A percentile compares a stretch with the other conserved stretches of the same genome.
Conservation (phyloP, 1,140 invertebrate genomes). For the Penaeus japonicus region DNA sequence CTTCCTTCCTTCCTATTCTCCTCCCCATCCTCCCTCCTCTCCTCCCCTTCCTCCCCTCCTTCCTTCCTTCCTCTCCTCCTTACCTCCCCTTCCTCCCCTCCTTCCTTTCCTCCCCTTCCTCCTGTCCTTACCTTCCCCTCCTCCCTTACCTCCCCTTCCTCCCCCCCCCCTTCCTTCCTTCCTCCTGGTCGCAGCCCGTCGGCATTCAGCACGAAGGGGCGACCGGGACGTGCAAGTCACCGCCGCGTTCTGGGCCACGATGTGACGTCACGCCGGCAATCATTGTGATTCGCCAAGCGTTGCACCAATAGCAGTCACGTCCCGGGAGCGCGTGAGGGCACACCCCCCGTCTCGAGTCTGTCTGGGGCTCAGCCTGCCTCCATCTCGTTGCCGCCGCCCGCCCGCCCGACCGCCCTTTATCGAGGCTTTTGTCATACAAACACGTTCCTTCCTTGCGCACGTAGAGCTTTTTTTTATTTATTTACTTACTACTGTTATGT, state of each 20-base stretch:
- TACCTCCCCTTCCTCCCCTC: not conserved
- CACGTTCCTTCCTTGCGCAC: too few relatives aligned
- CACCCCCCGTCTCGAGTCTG: constrained; percentile 22
- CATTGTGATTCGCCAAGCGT: constrained; percentile 48
- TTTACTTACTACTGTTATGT: too few relatives aligned
- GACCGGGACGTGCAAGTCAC: constrained; percentile 21
- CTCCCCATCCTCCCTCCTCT: not conserved
- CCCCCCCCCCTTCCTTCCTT: not conserved
- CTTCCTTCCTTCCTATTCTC: not conserved
- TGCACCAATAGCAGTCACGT: constrained; percentile 50
- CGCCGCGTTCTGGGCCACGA: constrained; percentile 2
- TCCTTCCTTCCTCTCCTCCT: not conserved
- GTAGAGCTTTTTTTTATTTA: too few relatives aligned
- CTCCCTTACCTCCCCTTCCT: not conserved
- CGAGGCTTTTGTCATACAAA: too few relatives aligned
- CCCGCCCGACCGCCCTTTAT: too few relatives aligned
- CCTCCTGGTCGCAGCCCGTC: not conserved
- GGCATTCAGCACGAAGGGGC: not conserved
- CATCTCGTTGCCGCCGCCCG: too few relatives aligned
- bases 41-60: not conserved
- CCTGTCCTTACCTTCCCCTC: not conserved
- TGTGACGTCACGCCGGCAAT: constrained; percentile 33
- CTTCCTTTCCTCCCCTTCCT: too few relatives aligned
- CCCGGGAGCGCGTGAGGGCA: constrained; percentile 42
- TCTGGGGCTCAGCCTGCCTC: constrained; percentile 1